Evolutionary conservation across 2,888 invertebrate species (phyloP), one percentile per base, ranked within the genome.

Genomic region (Orchesellides sinensis): DNA sequence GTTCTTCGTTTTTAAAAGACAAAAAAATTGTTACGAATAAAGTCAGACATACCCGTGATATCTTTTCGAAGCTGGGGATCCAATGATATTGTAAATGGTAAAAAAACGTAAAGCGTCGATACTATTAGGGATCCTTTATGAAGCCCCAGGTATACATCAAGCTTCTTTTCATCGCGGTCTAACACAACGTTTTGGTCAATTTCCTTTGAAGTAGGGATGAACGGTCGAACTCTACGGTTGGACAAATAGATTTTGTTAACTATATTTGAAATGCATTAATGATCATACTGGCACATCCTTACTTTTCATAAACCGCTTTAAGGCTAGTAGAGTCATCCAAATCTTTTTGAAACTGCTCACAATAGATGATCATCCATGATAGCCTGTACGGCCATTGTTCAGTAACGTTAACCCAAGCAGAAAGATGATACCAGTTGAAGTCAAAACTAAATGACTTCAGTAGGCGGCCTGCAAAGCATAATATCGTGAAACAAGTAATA

Each of bases 321-420:
- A 99, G 92, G 3, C 98, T 94, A 56, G 94, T 93, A 83, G 93
- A 92, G 90, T 98, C 98, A 83, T 98, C 97, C 63, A 97, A 92
- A 83, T 93, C 93, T 29, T 97, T 96, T 90, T 98, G 97, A 88
- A 93, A 94, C 78, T 95, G 93, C 90, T 98, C 98, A 90, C 96
- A 97, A 90, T 97, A 95, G 89, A 98, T 93, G 85, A 99, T 97
- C 89, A 99, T 95, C 98, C 98, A 98, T 14, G 98, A 98, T 27
- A 98, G 96, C 74, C 98, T 93, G 91, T 98, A 96, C 0, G 99
- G 99, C 99, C 99, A 99, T 90, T 99, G 99, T 90, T 99, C 99
- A 0, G 98, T 98, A 78, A 99, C 94, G 91, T 99, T 98, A 87
- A 99, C 96, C 99, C 99, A 99, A 80, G 97, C 96, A 84, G 98